Evolutionary conservation across 2,797 vertebrate genomes (phyloP).

Genomic region (Arrhamphus sclerolepis): DNA sequence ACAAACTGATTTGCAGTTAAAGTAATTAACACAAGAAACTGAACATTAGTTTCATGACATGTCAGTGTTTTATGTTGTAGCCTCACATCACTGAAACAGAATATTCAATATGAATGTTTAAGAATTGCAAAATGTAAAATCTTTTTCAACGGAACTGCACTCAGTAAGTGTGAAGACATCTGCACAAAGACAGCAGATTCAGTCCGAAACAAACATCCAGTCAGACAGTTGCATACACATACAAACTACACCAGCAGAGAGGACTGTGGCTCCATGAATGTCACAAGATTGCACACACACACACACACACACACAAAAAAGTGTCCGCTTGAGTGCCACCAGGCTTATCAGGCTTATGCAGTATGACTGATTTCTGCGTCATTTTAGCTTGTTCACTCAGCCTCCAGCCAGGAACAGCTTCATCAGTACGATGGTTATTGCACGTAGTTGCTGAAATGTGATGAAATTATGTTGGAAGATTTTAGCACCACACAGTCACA

Average conservation of each 20-base stretch:
- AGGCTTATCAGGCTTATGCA: slow-evolving; percentile 31
- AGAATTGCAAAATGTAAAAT: background rate
- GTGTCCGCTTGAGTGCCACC: slow-evolving; percentile 32
- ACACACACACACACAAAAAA: no score
- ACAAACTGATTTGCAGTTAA: no score
- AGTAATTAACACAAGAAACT: no score
- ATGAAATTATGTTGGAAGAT: slow-evolving; percentile 68
- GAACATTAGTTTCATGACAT: no score
- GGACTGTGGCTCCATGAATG: slow-evolving; percentile 22
- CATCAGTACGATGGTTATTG: slow-evolving; percentile 30
- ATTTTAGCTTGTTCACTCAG: slow-evolving; percentile 31
- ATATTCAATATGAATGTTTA: background rate
- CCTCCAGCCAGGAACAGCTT: slow-evolving; percentile 26
- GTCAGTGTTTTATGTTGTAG: no score
- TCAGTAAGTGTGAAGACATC: slow-evolving; percentile 9
- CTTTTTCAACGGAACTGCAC: background rate
- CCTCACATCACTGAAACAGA: no score
- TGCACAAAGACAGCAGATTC: slow-evolving; percentile 47
- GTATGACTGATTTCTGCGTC: slow-evolving; percentile 38
- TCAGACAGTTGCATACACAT: slow-evolving; percentile 16
- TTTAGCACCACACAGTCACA: slow-evolving; percentile 73
- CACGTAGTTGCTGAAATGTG: slow-evolving; percentile 73
- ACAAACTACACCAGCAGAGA: slow-evolving; percentile 28
- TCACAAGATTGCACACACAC: slow-evolving; percentile 35
- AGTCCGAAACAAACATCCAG: slow-evolving; percentile 30